A percentile compares a stretch with the other conserved stretches of the same genome.
phyloP scores from a whole-genome alignment of 1,140 invertebrate species.

The Scaptodrosophila lebanonensis region DNA sequence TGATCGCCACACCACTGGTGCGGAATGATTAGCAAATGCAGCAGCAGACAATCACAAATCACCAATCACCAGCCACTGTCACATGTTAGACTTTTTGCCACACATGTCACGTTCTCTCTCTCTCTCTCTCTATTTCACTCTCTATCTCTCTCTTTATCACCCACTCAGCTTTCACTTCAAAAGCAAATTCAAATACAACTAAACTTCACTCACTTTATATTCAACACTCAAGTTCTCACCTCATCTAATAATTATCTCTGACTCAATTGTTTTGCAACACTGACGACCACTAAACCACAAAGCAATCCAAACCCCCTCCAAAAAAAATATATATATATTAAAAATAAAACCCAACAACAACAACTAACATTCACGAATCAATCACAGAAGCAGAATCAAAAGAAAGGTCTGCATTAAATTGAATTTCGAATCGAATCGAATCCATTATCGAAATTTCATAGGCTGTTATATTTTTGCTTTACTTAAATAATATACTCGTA shows the following conservation, averaged over 20 bases:
- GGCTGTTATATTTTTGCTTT: conserved; percentile 37
- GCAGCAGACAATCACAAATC: too few relatives aligned
- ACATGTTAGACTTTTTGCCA: conserved; percentile 19
- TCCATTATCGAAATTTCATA: conserved; percentile 77
- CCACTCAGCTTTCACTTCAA: conserved; percentile 27
- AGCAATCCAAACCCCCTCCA: too few relatives aligned
- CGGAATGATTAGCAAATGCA: too few relatives aligned
- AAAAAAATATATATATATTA: too few relatives aligned
- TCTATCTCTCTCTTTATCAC: conserved; percentile 44
- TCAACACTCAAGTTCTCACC: too few relatives aligned
- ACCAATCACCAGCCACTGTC: too few relatives aligned
- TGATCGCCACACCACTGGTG: too few relatives aligned
- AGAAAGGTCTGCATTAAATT: conserved; percentile 49
- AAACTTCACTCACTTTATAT: background rate
- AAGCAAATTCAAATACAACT: background rate
- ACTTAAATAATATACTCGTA: conserved; percentile 35
- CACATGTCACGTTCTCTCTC: conserved; percentile 32
- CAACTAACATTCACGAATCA: conserved; percentile 25
- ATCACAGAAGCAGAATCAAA: conserved; percentile 43
- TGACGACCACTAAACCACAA: too few relatives aligned
- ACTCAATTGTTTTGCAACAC: too few relatives aligned
- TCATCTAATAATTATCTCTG: too few relatives aligned
- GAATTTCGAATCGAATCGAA: conserved; percentile 48
- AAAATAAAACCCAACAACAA: conserved; percentile 6
- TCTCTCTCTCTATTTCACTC: conserved; percentile 38